A percentile compares a stretch with the other conserved stretches of the same genome.
phyloP scores from a whole-genome alignment of 1,140 invertebrate genomes.

The Nymphalis io region DNA sequence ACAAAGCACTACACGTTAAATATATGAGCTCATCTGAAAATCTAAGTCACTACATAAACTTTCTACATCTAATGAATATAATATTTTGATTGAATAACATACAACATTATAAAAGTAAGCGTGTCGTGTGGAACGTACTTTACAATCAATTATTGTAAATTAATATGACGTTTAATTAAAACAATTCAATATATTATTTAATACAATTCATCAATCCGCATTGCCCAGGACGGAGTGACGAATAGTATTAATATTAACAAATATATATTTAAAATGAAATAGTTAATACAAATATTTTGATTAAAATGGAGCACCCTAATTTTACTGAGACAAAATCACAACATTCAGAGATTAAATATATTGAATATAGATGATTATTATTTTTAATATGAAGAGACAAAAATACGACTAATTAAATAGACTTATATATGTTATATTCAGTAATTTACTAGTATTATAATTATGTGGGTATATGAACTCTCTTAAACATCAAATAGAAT shows the following conservation, averaged over 20 bases:
- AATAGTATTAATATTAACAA: slow-evolving; percentile 47
- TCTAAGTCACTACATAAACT: neutral
- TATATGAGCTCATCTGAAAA: too few species aligned
- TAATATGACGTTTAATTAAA: slow-evolving; percentile 18
- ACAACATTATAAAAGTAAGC: neutral
- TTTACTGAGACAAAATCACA: slow-evolving; percentile 44
- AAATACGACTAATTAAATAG: neutral
- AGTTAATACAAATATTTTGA: slow-evolving; percentile 14
- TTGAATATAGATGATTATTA: slow-evolving; percentile 4
- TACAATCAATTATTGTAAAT: neutral
- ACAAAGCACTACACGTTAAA: too few species aligned
- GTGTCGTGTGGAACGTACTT: slow-evolving; percentile 18
- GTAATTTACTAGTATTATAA: slow-evolving; percentile 10
- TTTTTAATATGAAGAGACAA: slow-evolving; percentile 8
- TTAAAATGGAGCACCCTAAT: slow-evolving; percentile 62
- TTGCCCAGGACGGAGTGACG: slow-evolving; percentile 77
- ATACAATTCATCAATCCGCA: slow-evolving; percentile 77
- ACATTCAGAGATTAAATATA: slow-evolving; percentile 55
- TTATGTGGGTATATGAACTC: slow-evolving; percentile 75
- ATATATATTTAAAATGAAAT: neutral
- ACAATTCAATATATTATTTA: too few species aligned
- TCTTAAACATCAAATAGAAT: slow-evolving; percentile 39
- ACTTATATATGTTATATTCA: neutral
- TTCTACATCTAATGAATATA: neutral
- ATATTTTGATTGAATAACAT: neutral